Conservation (phyloP, 2,113 vertebrate species). For the Phylloscopus trochiloides region DNA sequence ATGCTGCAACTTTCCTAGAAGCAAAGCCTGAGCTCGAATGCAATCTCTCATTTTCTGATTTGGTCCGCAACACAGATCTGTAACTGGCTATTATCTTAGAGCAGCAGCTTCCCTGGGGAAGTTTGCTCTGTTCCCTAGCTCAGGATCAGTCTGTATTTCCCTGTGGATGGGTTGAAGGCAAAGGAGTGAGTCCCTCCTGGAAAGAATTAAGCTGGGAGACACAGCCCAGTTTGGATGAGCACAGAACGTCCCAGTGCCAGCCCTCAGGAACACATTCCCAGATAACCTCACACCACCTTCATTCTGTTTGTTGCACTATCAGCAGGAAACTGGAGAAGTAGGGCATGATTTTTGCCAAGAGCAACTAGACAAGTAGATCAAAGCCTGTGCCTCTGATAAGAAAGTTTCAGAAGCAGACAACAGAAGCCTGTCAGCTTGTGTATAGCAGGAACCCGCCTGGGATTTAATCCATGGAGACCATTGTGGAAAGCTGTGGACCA, state of each 20-base stretch:
- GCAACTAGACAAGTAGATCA: conserved; percentile 35
- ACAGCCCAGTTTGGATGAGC: neutral
- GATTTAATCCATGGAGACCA: neutral
- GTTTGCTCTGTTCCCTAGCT: neutral
- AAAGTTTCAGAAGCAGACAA: conserved; percentile 11
- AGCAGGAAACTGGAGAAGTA: conserved; percentile 43
- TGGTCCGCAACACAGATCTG: neutral
- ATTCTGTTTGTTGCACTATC: conserved; percentile 19
- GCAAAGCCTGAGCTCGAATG: neutral
- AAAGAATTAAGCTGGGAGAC: neutral
- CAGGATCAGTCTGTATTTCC: neutral
- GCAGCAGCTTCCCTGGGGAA: neutral
- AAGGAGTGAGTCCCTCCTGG: neutral
- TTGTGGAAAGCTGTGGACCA: neutral
- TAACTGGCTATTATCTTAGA: neutral
- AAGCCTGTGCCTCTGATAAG: conserved; percentile 31
- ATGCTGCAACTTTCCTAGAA: neutral
- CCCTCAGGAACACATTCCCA: conserved; percentile 12
- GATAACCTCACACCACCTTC: conserved; percentile 47
- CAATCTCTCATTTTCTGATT: neutral
- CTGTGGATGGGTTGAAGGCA: neutral
- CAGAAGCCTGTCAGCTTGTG: neutral
- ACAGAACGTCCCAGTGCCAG: neutral
- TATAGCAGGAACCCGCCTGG: neutral
- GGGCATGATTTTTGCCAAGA: conserved; percentile 49